These are phyloP conservation scores for Ceryle rudis DNA, from an alignment of 2,797 vertebrate species.

Conservation along the genomic window DNA sequence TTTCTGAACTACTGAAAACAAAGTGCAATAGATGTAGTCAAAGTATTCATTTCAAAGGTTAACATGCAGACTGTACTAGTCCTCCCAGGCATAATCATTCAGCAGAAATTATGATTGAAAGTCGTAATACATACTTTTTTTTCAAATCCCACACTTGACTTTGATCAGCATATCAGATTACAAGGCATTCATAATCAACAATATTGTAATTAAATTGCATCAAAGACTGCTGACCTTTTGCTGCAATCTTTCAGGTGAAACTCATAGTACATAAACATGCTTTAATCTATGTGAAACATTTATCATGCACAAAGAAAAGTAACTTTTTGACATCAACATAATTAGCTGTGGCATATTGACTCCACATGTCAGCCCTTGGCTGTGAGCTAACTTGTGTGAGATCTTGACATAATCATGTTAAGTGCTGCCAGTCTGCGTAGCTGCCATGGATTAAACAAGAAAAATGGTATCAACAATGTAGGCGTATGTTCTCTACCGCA, in stretches of 20 bases:
- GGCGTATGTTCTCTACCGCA: background rate
- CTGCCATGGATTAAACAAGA: conserved; percentile 66
- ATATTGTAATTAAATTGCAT: conserved; percentile 53
- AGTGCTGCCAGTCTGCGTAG: conserved; percentile 68
- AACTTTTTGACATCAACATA: conserved; percentile 72
- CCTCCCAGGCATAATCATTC: background rate
- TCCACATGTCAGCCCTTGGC: conserved; percentile 67
- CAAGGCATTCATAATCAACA: conserved; percentile 12
- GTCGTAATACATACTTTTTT: background rate
- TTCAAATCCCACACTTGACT: background rate
- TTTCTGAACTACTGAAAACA: background rate
- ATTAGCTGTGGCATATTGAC: conserved; percentile 72
- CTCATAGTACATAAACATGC: conserved; percentile 48
- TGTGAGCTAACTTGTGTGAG: conserved; percentile 73
- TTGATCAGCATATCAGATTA: conserved; percentile 47
- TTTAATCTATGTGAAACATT: conserved; percentile 54
- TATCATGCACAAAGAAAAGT: conserved; percentile 56
- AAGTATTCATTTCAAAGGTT: conserved; percentile 7
- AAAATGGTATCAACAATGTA: conserved; percentile 63
- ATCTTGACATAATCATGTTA: conserved; percentile 78
- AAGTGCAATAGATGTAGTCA: background rate
- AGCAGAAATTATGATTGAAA: conserved; percentile 22
- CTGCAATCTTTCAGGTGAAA: conserved; percentile 50
- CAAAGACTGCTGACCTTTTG: conserved; percentile 57
- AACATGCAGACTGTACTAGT: background rate